Percentiles rank a stretch among this genome's conserved stretches.
Conservation (phyloP, 2,888 invertebrate species). For the Julus scanicus region DNA sequence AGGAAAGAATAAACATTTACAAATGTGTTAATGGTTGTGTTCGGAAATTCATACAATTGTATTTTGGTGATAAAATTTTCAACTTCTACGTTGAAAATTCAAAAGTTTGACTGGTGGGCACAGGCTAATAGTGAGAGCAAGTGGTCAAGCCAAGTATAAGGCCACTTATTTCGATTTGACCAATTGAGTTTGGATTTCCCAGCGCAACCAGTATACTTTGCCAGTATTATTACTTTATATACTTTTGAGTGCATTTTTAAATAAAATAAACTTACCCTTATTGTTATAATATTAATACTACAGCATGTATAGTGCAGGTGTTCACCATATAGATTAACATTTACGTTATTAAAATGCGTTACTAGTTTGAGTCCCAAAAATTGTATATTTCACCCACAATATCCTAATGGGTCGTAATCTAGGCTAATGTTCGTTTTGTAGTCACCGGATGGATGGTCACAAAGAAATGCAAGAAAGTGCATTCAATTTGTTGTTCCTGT, state of each 20-base stretch:
- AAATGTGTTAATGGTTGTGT: slow-evolving; percentile 22
- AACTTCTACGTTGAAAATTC: neutral
- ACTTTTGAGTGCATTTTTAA: slow-evolving; percentile 39
- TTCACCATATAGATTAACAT: neutral
- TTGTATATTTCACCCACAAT: neutral
- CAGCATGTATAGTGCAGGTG: neutral
- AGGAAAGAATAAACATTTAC: slow-evolving; percentile 31
- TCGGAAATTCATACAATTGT: neutral
- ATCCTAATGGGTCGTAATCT: slow-evolving; percentile 8
- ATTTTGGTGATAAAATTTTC: neutral
- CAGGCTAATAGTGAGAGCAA: neutral
- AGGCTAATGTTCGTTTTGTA: neutral
- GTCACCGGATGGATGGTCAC: neutral
- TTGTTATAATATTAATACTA: neutral
- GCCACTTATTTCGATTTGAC: neutral
- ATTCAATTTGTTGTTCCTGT: neutral
- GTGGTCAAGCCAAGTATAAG: neutral
- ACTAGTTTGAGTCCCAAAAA: neutral
- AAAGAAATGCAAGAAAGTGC: neutral
- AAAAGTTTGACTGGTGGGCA: neutral
- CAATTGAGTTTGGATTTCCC: neutral
- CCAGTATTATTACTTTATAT: slow-evolving; percentile 37
- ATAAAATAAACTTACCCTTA: neutral
- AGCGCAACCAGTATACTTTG: slow-evolving; percentile 32
- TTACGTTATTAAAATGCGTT: slow-evolving; percentile 40